Conservation (phyloP, 2,797 vertebrate genomes). For the Poecilia wingei region DNA sequence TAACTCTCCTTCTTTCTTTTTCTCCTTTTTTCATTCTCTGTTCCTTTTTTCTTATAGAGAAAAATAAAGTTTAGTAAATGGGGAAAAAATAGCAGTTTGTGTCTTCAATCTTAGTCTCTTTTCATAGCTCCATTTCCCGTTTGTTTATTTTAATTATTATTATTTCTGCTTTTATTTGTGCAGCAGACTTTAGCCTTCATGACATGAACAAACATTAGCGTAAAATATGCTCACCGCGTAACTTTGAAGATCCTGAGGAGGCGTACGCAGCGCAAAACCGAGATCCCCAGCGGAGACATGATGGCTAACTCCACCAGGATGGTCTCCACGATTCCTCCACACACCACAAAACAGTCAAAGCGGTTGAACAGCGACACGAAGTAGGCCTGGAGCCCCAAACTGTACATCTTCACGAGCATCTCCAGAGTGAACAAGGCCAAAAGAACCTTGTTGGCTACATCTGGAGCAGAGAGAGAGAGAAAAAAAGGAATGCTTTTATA, state of each 20-base stretch:
- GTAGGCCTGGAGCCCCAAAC: constrained; percentile 95
- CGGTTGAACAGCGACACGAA: constrained; percentile 98
- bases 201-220: background rate
- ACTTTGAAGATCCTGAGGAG: constrained; percentile 98
- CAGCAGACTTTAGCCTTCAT: background rate
- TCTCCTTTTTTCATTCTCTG: background rate
- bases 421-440: constrained; percentile 95
- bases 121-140: background rate
- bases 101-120: background rate
- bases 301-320: constrained; percentile 95
- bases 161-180: background rate
- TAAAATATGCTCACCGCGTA: constrained; percentile 85
- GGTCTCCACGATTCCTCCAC: constrained; percentile 94
- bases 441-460: constrained; percentile 95
- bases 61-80: background rate
- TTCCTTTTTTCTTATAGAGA: background rate
- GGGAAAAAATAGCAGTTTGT: background rate
- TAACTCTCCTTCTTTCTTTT: background rate
- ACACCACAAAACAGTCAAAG: constrained; percentile 98
- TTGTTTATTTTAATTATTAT: background rate
- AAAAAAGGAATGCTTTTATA: background rate
- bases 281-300: constrained; percentile 97
- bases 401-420: constrained; percentile 99
- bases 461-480: constrained; percentile 71
- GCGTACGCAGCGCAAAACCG: constrained; percentile 97